These are phyloP conservation scores for Pristis pectinata DNA, from an alignment of 2,797 vertebrate genomes.

Conservation along the genomic window DNA sequence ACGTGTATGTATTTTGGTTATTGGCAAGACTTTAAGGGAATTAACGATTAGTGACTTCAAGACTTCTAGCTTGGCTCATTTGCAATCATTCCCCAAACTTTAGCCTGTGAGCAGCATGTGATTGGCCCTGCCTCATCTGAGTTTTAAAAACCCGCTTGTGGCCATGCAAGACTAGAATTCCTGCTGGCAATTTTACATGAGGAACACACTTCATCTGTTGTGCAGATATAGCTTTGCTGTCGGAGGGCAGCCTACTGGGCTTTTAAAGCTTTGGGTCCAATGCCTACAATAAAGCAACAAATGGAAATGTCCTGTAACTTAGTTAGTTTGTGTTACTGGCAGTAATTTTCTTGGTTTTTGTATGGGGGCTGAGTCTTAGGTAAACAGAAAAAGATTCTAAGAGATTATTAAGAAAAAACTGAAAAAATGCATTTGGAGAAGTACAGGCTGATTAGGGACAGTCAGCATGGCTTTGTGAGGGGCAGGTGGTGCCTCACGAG, in stretches of 20 bases:
- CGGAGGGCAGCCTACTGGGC: neutral
- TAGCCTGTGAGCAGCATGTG: neutral
- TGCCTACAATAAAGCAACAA: conserved; percentile 2
- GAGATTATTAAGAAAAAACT: no score
- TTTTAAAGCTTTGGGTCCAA: neutral
- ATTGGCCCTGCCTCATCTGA: neutral
- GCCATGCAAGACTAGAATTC: neutral
- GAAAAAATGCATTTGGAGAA: no score
- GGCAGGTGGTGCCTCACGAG: no score
- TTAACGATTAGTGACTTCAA: neutral
- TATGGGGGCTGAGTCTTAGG: neutral
- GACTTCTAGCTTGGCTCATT: conserved; percentile 13
- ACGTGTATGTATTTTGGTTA: neutral
- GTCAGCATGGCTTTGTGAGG: no score
- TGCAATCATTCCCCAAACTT: neutral
- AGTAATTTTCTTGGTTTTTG: neutral
- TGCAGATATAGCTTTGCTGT: neutral
- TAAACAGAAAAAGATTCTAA: no score
- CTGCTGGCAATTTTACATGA: neutral
- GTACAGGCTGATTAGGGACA: no score
- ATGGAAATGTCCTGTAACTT: neutral
- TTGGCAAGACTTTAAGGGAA: neutral
- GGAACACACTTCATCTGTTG: neutral
- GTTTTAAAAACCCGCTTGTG: neutral
- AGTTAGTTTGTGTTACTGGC: neutral